Percentiles rank a stretch among this genome's conserved stretches.
phyloP scores from a whole-genome alignment of 2,888 invertebrate genomes.

The Rapana venosa region DNA sequence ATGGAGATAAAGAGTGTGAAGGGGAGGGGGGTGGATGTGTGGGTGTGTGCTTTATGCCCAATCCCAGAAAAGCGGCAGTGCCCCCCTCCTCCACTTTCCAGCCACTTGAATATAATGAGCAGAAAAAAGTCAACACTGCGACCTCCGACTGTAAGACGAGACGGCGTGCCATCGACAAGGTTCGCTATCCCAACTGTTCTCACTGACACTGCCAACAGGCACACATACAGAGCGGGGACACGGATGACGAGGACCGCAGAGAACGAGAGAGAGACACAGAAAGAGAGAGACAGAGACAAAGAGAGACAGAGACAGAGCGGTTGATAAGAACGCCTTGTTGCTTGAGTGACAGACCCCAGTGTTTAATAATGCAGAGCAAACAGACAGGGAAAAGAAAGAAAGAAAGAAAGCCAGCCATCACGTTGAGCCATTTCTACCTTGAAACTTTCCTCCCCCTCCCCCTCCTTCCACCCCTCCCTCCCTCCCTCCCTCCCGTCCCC shows the following conservation, averaged over 20 bases:
- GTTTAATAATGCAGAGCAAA: background rate
- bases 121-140: slow-evolving; percentile 8
- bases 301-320: background rate
- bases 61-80: background rate
- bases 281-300: background rate
- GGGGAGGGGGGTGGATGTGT: background rate
- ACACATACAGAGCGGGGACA: background rate
- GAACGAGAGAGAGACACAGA: background rate
- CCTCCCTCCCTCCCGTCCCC: background rate
- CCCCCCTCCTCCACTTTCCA: background rate
- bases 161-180: background rate
- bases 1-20: background rate
- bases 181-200: background rate
- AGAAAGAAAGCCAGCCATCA: background rate
- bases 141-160: background rate
- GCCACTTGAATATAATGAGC: slow-evolving; percentile 14
- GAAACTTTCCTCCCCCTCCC: no score
- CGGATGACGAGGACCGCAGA: background rate
- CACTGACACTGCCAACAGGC: background rate
- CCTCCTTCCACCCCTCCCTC: background rate
- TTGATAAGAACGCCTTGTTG: background rate
- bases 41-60: background rate
- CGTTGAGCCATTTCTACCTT: background rate
- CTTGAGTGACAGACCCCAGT: no score
- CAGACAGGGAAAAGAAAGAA: background rate